These are phyloP conservation scores for Spatula clypeata DNA, from an alignment of 2,797 vertebrate genomes.

Conservation along the genomic window DNA sequence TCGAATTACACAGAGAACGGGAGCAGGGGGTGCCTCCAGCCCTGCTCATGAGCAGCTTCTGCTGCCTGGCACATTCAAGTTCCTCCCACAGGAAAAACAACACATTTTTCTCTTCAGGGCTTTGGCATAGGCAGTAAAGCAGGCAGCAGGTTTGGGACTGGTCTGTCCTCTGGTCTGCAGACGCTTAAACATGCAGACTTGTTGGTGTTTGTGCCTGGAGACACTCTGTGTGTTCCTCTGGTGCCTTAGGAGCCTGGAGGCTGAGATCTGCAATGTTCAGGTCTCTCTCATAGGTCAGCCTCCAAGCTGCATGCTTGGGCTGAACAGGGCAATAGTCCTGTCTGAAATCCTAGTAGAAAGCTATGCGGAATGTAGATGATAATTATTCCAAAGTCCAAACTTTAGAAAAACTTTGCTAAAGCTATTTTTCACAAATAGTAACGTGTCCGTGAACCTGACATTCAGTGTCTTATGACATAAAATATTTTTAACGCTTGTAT, in stretches of 20 bases:
- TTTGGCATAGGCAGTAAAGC: background rate
- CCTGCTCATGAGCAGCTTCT: background rate
- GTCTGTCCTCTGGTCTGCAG: background rate
- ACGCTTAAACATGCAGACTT: rapidly evolving
- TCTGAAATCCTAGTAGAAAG: background rate
- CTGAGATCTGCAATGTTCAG: background rate
- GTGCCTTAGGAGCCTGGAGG: background rate
- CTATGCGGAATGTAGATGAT: background rate
- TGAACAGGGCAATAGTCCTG: background rate
- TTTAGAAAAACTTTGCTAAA: background rate
- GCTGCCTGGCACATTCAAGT: background rate
- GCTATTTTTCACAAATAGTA: background rate
- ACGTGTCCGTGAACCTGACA: rapidly evolving
- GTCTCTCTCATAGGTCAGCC: background rate
- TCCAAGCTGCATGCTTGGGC: background rate
- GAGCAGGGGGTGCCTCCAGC: background rate
- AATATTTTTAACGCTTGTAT: slow-evolving; percentile 2
- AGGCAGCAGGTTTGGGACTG: background rate
- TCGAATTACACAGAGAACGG: background rate
- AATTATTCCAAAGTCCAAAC: background rate
- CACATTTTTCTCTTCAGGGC: background rate
- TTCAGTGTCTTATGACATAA: background rate
- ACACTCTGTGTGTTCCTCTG: rapidly evolving
- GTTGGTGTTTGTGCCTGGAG: background rate
- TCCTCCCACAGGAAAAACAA: background rate